Evolutionary conservation across 2,797 vertebrate species (phyloP), one percentile per base, ranked within the genome.

Genomic region (Leptodactylus fallax): DNA sequence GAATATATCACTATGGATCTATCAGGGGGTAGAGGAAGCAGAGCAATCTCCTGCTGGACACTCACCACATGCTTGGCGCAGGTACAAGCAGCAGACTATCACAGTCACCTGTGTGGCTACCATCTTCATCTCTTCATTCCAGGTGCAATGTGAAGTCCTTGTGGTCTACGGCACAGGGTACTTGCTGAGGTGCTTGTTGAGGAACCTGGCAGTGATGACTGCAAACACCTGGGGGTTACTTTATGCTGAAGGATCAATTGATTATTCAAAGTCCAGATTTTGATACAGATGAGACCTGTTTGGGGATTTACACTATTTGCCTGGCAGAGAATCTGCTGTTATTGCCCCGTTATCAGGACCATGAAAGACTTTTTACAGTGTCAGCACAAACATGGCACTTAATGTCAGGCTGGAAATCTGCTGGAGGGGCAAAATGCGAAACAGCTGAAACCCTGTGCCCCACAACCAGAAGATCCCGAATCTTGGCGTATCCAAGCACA

Each of bases 251-350:
- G 23, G 36, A 36, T 63, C 19, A 19, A 53, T 65, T 16, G 74
- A 5, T n/a, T 77, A 56, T 65, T 45, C 87, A 88, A 88, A 88
- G 87, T 88, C 81, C 81, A 88, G 1, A 3, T 3, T 51, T 14
- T 27, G 49, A 5, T 69, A 56, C 49, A 10, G 12, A 11, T 72
- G n/a, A n/a, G n/a, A n/a, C 67, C 47, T 45, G 79, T 77, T 55
- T 65, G 63, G 7, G 36, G 25, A 55, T 14, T 71, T 23, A 49
- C 23, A 47, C 9, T 13, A 7, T 56, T 16, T 53, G 49, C 25
- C 84, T 86, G 77, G 51, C 76, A 86, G n/a, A 56, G 60, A 47
- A 69, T 6, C 49, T 17, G n/a, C 27, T 69, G 12, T 79, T 16
- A 79, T 69, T 86, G 49, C 14, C 51, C 25, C 3, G 19, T 23